Evolutionary conservation across 2,113 vertebrate species (phyloP), one percentile per base, ranked within the genome.

Genomic region (Pungitius pungitius): DNA sequence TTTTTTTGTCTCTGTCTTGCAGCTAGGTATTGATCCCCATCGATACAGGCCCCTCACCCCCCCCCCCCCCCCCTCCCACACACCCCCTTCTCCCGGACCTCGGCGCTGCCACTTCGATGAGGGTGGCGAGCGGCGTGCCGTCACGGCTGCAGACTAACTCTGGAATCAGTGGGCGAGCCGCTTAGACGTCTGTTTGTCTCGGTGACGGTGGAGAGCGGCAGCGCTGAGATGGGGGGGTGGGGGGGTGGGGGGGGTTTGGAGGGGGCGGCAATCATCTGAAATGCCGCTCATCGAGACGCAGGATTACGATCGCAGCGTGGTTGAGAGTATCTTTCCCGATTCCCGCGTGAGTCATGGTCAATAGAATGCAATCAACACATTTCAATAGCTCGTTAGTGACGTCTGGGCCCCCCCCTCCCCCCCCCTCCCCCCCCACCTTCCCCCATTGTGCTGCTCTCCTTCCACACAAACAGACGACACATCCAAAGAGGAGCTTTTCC

Each of bases 81-180:
- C n/a, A n/a, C n/a, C n/a, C n/a, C 47, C 68, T 78, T 82, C 65
- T 82, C 78, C 62, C 59, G 68, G 69, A 52, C 75, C 40, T 59
- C 15, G 58, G 74, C 55, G 30, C 78, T 61, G 71, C 75, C 81
- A 61, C 73, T 74, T 69, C 83, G 81, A 90, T 83, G 81, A 85
- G 82, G 80, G 6, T 47, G 26, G 75, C 81, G 75, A 75, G 84
- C 80, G 77, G 83, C 69, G 20, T 60, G 73, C 79, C 69, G 69
- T 89, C 88, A 85, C 87, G 73, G 49, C 66, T 62, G 66, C 85
- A 78, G 78, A 83, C 84, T 87, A 82, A 88, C 79, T 75, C 75
- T 81, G 82, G 77, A 85, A 92, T 91, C 89, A 71, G 91, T 90
- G 81, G 62, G 65, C 51, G 52, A 84, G 84, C 72, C 58, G 61